Evolutionary conservation across 2,113 vertebrate species (phyloP).

Genomic region (Tragelaphus strepsiceros): DNA sequence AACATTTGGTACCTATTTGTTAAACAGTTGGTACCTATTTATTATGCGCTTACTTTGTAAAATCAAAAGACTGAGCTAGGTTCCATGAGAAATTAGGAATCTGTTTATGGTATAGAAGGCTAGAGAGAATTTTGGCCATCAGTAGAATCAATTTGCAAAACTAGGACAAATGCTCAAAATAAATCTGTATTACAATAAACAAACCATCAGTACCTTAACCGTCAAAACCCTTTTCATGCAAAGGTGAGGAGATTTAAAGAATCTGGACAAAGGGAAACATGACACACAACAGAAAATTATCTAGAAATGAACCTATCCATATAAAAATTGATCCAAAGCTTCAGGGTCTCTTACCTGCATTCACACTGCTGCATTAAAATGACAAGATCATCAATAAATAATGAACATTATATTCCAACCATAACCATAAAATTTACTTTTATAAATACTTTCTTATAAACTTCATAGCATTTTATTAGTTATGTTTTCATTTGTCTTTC

Average conservation of each 20-base stretch:
- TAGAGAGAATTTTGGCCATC: not conserved
- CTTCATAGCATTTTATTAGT: not conserved
- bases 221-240: not conserved
- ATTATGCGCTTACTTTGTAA: not conserved
- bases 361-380: not conserved
- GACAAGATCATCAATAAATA: not conserved
- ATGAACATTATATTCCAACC: not conserved
- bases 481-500: not conserved
- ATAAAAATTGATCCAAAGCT: not conserved
- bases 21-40: not conserved
- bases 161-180: not conserved
- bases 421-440: not conserved
- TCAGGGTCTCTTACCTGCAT: not conserved
- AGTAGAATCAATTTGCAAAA: conserved; percentile 20
- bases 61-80: not conserved
- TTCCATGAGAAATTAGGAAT: not conserved
- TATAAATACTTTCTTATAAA: not conserved
- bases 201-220: not conserved
- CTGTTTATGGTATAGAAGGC: not conserved
- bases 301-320: too few relatives aligned
- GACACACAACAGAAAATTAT: not conserved
- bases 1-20: not conserved
- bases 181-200: not conserved
- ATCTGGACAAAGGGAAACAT: not conserved
- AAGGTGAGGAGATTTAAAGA: not conserved